Conservation (phyloP, 2,113 vertebrate species). For the Chrysemys picta region DNA sequence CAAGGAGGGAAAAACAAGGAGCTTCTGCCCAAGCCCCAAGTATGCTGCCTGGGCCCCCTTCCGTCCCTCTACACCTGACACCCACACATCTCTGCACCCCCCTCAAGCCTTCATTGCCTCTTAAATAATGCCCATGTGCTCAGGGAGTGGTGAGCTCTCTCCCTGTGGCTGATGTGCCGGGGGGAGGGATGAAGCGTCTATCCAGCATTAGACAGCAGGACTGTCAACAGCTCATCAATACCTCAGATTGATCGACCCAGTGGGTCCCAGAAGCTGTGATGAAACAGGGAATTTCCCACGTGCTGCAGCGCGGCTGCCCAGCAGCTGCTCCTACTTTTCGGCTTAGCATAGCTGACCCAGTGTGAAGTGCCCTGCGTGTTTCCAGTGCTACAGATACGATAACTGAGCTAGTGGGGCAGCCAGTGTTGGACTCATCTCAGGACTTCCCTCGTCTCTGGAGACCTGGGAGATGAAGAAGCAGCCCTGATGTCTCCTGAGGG, state of each 20-base stretch:
- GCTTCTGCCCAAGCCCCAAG: background rate
- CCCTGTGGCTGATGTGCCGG: background rate
- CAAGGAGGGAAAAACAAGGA: background rate
- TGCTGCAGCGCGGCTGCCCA: background rate
- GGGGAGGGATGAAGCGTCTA: background rate
- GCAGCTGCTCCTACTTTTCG: background rate
- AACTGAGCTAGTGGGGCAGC: background rate
- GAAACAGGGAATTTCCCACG: background rate
- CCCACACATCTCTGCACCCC: background rate
- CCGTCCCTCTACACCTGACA: background rate
- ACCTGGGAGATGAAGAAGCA: background rate
- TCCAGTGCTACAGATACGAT: background rate
- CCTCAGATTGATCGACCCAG: background rate
- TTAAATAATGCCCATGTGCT: background rate
- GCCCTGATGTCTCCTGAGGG: background rate
- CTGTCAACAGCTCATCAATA: background rate
- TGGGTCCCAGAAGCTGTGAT: background rate
- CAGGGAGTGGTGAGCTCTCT: background rate
- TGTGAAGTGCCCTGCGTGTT: fast-evolving
- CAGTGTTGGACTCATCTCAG: background rate
- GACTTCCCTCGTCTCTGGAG: background rate
- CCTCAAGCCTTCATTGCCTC: background rate
- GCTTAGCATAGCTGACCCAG: background rate
- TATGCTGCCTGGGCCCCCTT: background rate
- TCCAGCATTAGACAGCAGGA: background rate